Conservation (phyloP, 1,140 invertebrate species). For the Cherax destructor region DNA sequence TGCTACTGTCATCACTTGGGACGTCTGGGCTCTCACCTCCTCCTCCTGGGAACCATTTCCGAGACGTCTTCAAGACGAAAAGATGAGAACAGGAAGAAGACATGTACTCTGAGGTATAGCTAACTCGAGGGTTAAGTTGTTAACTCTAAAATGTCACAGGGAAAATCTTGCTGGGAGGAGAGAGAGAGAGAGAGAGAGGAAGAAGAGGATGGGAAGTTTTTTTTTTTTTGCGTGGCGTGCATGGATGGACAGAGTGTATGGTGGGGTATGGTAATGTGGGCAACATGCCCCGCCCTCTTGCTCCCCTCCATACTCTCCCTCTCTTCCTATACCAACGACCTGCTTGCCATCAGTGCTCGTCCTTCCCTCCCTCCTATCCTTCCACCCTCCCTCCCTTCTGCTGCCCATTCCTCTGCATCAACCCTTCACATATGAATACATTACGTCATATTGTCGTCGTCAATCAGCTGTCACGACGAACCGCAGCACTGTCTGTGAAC, state of each 20-base stretch:
- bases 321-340: not conserved
- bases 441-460: not conserved
- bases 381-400: not conserved
- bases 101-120: too few species aligned
- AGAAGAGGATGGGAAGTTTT: not conserved
- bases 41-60: too few species aligned
- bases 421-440: conserved; percentile 10
- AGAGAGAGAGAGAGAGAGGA: too few species aligned
- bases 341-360: not conserved
- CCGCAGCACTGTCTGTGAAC: too few species aligned
- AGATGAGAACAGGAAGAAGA: too few species aligned
- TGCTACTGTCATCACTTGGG: not conserved
- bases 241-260: conserved; percentile 38
- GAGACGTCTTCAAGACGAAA: too few species aligned
- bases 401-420: not conserved
- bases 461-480: not conserved
- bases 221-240: conserved; percentile 18
- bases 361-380: not conserved
- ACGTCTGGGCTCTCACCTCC: not conserved
- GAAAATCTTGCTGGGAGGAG: too few species aligned
- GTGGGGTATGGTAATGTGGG: conserved; percentile 40
- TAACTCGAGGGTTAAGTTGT: too few species aligned
- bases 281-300: conserved; percentile 25
- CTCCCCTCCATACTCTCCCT: not conserved
- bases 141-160: too few species aligned